Conservation (phyloP, 2,888 invertebrate species). For the Ophion ellenae region DNA sequence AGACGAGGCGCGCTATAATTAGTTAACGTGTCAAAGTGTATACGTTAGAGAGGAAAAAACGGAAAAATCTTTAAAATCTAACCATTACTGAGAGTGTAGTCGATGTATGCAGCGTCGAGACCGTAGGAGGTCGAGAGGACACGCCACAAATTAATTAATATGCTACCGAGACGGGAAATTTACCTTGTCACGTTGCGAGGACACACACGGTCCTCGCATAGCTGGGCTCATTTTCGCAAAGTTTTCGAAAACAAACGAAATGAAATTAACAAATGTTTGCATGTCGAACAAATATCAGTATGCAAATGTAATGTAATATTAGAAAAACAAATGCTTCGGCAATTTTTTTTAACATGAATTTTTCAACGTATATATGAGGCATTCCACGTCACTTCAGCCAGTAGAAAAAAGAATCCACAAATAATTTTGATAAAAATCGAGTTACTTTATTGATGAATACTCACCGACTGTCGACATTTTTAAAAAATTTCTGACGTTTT, state of each 20-base stretch:
- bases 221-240: too few species aligned
- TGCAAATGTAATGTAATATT: too few species aligned
- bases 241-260: not conserved
- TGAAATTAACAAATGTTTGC: not conserved
- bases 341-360: not conserved
- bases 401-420: too few species aligned
- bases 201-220: not conserved
- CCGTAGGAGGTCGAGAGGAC: conserved; percentile 39
- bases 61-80: conserved; percentile 14
- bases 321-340: too few species aligned
- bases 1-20: conserved; percentile 39
- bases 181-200: not conserved
- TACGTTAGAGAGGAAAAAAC: conserved; percentile 14
- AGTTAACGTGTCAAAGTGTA: conserved; percentile 55
- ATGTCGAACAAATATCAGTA: not conserved
- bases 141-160: conserved; percentile 57
- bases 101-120: conserved; percentile 6
- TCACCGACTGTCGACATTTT: too few species aligned
- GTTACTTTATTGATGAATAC: too few species aligned
- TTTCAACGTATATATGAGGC: not conserved
- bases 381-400: too few species aligned
- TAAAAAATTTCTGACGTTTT: too few species aligned
- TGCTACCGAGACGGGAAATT: not conserved
- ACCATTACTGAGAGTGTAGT: conserved; percentile 7
- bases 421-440: too few species aligned